These are phyloP conservation scores for Oscheius sp. DNA, from an alignment of 2,888 invertebrate species.

Conservation along the genomic window DNA sequence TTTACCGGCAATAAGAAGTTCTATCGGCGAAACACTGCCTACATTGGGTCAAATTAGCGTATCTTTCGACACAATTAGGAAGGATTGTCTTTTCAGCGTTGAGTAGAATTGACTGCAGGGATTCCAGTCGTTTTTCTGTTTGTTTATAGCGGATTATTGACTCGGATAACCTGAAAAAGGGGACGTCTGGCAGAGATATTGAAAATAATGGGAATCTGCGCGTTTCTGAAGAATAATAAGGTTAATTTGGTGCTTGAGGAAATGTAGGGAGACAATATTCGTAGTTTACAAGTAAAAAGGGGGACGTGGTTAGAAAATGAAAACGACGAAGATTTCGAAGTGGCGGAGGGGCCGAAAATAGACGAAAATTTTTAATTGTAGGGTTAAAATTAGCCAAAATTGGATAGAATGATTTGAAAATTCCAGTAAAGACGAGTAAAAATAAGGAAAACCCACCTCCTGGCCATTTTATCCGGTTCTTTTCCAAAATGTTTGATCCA, in stretches of 20 bases:
- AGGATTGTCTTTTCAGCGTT: constrained; percentile 16
- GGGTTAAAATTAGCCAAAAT: too few relatives aligned
- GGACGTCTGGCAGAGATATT: not conserved
- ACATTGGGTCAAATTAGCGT: constrained; percentile 18
- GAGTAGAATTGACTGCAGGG: constrained; percentile 19
- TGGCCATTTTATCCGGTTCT: constrained; percentile 29
- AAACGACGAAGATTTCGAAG: too few relatives aligned
- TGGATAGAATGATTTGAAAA: too few relatives aligned
- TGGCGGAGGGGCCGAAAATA: too few relatives aligned
- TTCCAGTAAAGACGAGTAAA: too few relatives aligned
- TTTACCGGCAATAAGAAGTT: constrained; percentile 14
- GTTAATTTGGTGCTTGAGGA: too few relatives aligned
- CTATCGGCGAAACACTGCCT: constrained; percentile 17
- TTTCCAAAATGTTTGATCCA: constrained; percentile 31
- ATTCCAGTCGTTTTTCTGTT: constrained; percentile 13
- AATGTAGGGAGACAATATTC: too few relatives aligned
- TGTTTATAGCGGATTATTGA: constrained; percentile 19
- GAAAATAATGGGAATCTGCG: too few relatives aligned
- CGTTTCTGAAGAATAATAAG: too few relatives aligned
- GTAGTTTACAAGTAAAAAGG: too few relatives aligned
- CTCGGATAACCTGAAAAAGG: constrained; percentile 17
- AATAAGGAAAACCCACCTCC: constrained; percentile 16
- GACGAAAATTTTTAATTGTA: too few relatives aligned
- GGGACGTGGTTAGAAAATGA: too few relatives aligned
- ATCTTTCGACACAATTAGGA: constrained; percentile 11